These are phyloP conservation scores for Brachynemurus nebulosus DNA, from an alignment of 2,888 invertebrate genomes.

Conservation along the genomic window DNA sequence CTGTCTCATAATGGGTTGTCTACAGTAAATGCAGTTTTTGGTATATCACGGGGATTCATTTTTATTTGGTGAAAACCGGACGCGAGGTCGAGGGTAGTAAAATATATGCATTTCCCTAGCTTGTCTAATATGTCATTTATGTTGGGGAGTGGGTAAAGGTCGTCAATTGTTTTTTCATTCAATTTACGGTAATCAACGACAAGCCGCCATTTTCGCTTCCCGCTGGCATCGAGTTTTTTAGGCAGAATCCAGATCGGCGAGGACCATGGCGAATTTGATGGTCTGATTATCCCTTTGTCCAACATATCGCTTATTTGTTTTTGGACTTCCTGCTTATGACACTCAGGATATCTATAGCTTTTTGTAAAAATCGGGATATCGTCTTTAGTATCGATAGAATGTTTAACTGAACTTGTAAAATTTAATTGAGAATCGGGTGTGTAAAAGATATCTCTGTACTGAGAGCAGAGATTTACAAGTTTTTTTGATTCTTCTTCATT, in stretches of 20 bases:
- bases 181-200: conserved; percentile 23
- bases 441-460: neutral
- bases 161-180: conserved; percentile 22
- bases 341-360: conserved; percentile 17
- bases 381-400: conserved; percentile 14
- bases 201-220: conserved; percentile 23
- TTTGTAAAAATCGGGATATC: conserved; percentile 14
- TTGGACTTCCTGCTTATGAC: conserved; percentile 19
- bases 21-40: conserved; percentile 23
- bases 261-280: conserved; percentile 24
- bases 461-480: neutral
- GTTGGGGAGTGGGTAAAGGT: conserved; percentile 22
- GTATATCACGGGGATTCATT: conserved; percentile 17
- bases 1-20: too few species aligned
- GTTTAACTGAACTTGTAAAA: conserved; percentile 14
- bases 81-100: conserved; percentile 23
- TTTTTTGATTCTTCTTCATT: neutral
- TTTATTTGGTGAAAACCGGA: conserved; percentile 25
- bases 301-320: conserved; percentile 19
- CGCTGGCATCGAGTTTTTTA: conserved; percentile 24
- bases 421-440: conserved; percentile 7
- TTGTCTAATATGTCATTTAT: conserved; percentile 17
- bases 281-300: too few species aligned
- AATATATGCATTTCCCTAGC: too few species aligned
- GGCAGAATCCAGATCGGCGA: conserved; percentile 26